These are phyloP conservation scores for Myotis planiceps DNA, from an alignment of 2,797 vertebrate species.

Conservation along the genomic window DNA sequence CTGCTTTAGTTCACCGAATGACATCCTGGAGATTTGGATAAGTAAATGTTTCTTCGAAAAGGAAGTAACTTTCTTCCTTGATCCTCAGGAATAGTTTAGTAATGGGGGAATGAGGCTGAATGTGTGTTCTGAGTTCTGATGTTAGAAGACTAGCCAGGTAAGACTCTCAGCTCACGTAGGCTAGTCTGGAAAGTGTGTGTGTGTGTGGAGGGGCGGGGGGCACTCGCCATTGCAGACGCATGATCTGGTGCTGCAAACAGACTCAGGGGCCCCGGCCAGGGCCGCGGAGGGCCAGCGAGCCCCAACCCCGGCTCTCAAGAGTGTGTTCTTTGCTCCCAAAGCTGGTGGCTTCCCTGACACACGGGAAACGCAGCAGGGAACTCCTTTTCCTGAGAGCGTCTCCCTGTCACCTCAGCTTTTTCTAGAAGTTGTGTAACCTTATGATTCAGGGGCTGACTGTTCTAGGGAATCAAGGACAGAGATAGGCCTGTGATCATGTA, in stretches of 20 bases:
- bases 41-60: not conserved
- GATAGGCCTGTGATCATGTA: not conserved
- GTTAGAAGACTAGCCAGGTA: not conserved
- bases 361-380: not conserved
- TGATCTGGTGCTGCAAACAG: not conserved
- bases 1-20: not conserved
- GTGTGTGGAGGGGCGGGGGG: not conserved
- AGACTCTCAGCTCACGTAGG: not conserved
- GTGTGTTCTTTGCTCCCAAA: not conserved
- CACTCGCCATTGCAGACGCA: accelerated
- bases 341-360: not conserved
- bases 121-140: not conserved
- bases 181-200: not conserved
- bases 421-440: not conserved
- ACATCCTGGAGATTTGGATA: not conserved
- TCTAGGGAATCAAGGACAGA: not conserved
- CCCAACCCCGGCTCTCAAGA: not conserved
- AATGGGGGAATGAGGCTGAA: not conserved
- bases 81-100: not conserved
- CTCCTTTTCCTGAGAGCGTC: not conserved
- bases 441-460: not conserved
- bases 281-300: accelerated
- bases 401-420: not conserved
- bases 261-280: not conserved
- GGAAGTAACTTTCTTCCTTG: not conserved